phyloP scores from a whole-genome alignment of 2,113 vertebrate species.

The Mungos mungo region DNA sequence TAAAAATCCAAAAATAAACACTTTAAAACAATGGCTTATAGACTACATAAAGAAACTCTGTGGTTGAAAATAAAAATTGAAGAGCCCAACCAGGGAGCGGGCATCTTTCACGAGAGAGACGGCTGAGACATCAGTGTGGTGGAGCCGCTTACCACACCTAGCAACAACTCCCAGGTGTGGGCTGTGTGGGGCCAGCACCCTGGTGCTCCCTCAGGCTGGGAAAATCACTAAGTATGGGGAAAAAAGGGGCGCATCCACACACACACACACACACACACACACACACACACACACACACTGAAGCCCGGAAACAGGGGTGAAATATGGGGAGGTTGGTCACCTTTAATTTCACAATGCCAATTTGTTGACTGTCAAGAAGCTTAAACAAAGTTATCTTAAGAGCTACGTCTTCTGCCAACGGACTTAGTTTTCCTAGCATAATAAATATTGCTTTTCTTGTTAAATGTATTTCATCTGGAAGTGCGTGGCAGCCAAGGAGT shows the following conservation, averaged over 20 bases:
- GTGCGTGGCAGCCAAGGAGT: conserved; percentile 22
- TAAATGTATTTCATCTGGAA: conserved; percentile 47
- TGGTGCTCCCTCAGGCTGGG: background rate
- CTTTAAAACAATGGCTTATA: conserved; percentile 82
- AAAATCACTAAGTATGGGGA: conserved; percentile 66
- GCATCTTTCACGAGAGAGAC: background rate
- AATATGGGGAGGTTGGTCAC: background rate
- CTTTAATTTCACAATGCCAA: conserved; percentile 36
- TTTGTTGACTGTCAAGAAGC: background rate
- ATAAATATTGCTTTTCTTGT: conserved; percentile 6
- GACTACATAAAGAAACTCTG: conserved; percentile 66
- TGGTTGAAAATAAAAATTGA: conserved; percentile 63
- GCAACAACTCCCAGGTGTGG: conserved; percentile 72
- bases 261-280: background rate
- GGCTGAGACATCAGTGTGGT: background rate
- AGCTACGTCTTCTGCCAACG: conserved; percentile 28
- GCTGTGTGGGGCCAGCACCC: background rate
- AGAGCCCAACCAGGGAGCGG: background rate
- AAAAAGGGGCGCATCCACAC: conserved; percentile 48
- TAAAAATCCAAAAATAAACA: conserved; percentile 85
- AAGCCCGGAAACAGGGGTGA: background rate
- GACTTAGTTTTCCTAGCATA: background rate
- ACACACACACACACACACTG: background rate
- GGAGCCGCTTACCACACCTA: conserved; percentile 68
- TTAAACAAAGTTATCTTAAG: conserved; percentile 43